A percentile compares a stretch with the other conserved stretches of the same genome.
These are phyloP conservation scores for Myotis myotis DNA, from an alignment of 2,797 vertebrate genomes.

Conservation along the genomic window DNA sequence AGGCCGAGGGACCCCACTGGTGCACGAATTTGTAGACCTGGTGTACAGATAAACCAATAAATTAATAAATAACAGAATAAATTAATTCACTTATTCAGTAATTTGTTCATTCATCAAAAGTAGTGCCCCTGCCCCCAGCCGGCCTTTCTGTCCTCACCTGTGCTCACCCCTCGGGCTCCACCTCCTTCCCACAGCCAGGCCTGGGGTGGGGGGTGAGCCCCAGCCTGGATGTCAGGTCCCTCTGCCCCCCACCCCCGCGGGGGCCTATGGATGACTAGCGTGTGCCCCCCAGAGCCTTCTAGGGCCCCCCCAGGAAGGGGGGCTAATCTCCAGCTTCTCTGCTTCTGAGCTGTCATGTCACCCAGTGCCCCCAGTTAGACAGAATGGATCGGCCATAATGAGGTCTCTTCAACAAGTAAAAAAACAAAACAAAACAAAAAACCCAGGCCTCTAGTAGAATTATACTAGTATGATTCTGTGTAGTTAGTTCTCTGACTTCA, in stretches of 20 bases:
- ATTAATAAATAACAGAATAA: too few species aligned
- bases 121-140: not conserved
- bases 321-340: not conserved
- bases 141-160: constrained; percentile 36
- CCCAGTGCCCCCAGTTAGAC: constrained; percentile 42
- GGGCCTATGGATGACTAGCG: not conserved
- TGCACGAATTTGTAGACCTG: too few species aligned
- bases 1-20: too few species aligned
- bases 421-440: too few species aligned
- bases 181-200: constrained; percentile 1
- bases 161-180: constrained; percentile 35
- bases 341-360: constrained; percentile 55
- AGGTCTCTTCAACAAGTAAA: constrained; percentile 70
- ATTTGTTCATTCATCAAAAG: not conserved
- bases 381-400: constrained; percentile 76
- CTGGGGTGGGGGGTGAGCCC: not conserved
- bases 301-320: not conserved
- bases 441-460: not conserved
- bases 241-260: not conserved
- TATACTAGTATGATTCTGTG: not conserved
- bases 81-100: too few species aligned
- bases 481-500: not conserved
- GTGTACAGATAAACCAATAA: too few species aligned
- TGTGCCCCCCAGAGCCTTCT: not conserved
- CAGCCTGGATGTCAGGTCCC: not conserved